Conservation (phyloP, 2,888 invertebrate genomes). For the Escarpia spicata region DNA sequence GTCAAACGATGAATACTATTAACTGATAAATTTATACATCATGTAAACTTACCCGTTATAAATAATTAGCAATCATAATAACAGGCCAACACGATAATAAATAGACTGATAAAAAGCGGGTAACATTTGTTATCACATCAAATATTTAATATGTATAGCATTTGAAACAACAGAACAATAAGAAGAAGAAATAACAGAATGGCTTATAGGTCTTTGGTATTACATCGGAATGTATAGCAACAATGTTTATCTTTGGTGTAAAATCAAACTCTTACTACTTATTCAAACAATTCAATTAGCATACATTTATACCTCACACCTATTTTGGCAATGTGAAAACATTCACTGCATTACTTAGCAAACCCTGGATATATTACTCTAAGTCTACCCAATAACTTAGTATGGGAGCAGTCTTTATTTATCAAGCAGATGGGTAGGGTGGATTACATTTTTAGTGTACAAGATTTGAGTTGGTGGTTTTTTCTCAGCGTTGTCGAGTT, state of each 20-base stretch:
- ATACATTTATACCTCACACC: no score
- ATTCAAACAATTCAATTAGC: background rate
- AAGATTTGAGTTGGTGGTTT: no score
- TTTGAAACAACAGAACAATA: background rate
- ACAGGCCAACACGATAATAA: no score
- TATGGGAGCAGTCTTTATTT: background rate
- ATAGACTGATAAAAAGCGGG: no score
- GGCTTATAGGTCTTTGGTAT: background rate
- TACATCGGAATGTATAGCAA: background rate
- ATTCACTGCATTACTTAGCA: background rate
- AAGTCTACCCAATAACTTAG: background rate
- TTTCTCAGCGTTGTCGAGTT: no score
- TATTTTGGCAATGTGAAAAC: no score
- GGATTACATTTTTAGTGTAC: no score
- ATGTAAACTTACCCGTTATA: no score
- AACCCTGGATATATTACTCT: background rate
- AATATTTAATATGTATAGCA: background rate
- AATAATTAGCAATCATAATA: no score
- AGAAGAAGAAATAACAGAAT: background rate
- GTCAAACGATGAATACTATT: no score
- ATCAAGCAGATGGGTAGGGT: no score
- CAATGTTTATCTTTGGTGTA: background rate
- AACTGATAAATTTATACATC: no score
- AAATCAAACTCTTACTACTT: background rate
- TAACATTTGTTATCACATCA: background rate